Percentiles rank a stretch among this genome's conserved stretches.
These are phyloP conservation scores for Columbina picui DNA, from an alignment of 2,113 vertebrate species.

Conservation along the genomic window DNA sequence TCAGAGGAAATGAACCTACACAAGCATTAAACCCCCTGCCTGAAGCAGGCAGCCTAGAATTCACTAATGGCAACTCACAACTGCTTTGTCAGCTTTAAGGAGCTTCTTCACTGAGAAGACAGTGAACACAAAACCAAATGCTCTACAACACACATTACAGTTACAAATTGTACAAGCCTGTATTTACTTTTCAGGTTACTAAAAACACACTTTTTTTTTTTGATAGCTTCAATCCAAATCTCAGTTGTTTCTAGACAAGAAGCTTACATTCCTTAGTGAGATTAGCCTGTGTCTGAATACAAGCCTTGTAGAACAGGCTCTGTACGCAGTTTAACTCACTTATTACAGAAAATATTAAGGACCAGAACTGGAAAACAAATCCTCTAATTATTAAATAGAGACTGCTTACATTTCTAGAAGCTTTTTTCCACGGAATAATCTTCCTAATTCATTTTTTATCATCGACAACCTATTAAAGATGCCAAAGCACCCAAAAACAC, in stretches of 20 bases:
- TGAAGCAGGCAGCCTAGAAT: background rate
- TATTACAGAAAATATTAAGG: background rate
- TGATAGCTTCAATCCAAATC: background rate
- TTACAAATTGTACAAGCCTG: background rate
- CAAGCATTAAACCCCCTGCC: background rate
- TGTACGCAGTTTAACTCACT: background rate
- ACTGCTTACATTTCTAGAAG: background rate
- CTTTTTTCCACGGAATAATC: background rate
- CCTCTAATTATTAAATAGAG: background rate
- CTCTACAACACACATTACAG: background rate
- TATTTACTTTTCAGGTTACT: background rate
- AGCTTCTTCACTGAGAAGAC: background rate
- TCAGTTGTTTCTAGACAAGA: background rate
- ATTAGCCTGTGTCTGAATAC: background rate
- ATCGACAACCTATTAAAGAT: background rate
- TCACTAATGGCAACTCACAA: background rate
- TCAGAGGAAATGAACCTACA: background rate
- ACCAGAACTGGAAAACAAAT: background rate
- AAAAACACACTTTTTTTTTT: background rate
- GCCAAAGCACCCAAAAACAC: background rate
- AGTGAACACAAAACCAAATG: background rate
- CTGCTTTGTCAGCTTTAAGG: background rate
- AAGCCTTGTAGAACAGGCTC: background rate
- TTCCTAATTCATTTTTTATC: background rate
- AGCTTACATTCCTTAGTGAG: background rate